phyloP scores from a whole-genome alignment of 2,888 invertebrate genomes.

The Epistrophe eligans region DNA sequence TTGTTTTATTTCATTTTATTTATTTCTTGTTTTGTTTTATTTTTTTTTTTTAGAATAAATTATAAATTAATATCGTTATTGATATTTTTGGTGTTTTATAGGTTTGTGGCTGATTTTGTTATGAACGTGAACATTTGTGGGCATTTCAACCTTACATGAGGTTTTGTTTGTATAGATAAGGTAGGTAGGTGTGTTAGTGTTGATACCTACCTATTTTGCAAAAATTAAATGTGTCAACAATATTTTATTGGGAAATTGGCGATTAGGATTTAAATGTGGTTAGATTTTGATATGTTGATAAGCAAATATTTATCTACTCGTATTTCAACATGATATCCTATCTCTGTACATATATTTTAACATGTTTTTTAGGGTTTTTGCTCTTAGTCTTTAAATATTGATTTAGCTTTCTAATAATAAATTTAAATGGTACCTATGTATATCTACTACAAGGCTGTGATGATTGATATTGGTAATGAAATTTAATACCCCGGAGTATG shows the following conservation, averaged over 20 bases:
- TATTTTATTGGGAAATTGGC: not conserved
- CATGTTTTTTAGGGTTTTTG: too few species aligned
- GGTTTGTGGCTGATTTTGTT: slow-evolving; percentile 20
- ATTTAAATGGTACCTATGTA: too few species aligned
- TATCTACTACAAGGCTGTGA: too few species aligned
- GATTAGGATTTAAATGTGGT: too few species aligned
- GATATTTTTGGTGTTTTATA: slow-evolving; percentile 24
- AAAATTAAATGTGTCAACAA: slow-evolving; percentile 38
- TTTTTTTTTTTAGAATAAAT: slow-evolving; percentile 32
- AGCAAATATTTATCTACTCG: too few species aligned
- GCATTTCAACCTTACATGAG: slow-evolving; percentile 3
- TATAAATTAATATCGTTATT: slow-evolving; percentile 33
- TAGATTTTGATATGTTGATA: too few species aligned
- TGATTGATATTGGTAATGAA: too few species aligned
- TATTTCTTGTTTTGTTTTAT: not conserved
- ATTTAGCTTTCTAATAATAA: too few species aligned
- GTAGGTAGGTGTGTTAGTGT: not conserved
- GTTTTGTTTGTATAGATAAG: not conserved
- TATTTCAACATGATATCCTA: too few species aligned
- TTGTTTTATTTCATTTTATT: slow-evolving; percentile 61
- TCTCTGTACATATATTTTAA: too few species aligned
- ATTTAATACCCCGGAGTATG: too few species aligned
- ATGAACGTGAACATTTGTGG: not conserved
- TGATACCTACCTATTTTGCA: not conserved
- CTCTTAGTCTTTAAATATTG: too few species aligned